A percentile compares a stretch with the other conserved stretches of the same genome.
These are phyloP conservation scores for Vanacampus margaritifer DNA, from an alignment of 2,113 vertebrate genomes.

Conservation along the genomic window DNA sequence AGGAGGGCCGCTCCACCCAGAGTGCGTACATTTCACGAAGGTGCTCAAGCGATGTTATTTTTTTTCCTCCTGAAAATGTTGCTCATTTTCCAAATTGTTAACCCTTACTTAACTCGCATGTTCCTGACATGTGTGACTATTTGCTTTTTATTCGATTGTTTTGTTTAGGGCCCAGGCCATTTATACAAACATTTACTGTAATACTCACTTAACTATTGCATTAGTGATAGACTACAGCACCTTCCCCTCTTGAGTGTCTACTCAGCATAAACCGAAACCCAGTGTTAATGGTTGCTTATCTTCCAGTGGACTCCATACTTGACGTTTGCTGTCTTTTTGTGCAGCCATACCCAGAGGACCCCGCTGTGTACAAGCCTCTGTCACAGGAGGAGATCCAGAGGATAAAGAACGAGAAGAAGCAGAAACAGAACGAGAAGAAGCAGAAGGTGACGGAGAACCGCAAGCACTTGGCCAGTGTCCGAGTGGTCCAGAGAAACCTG, in stretches of 20 bases:
- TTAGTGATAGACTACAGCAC: not conserved
- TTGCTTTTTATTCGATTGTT: not conserved
- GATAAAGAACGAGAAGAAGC: conserved; percentile 99
- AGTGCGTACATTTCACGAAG: too few relatives aligned
- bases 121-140: too few relatives aligned
- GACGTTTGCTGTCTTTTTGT: conserved; percentile 11
- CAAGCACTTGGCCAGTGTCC: conserved; percentile 96
- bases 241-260: not conserved
- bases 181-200: not conserved
- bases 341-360: conserved; percentile 98
- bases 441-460: conserved; percentile 99
- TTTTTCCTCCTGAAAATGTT: too few relatives aligned
- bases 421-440: conserved; percentile 99
- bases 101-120: too few relatives aligned
- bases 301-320: not conserved
- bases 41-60: too few relatives aligned
- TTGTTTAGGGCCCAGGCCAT: not conserved
- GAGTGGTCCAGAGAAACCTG: conserved; percentile 97
- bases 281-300: not conserved
- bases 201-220: not conserved
- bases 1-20: too few relatives aligned
- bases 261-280: not conserved
- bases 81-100: too few relatives aligned
- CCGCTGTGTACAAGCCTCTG: conserved; percentile 98
- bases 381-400: conserved; percentile 98